Evolutionary conservation across 1,140 invertebrate genomes (phyloP).

Genomic region (Polypedilum pembai): DNA sequence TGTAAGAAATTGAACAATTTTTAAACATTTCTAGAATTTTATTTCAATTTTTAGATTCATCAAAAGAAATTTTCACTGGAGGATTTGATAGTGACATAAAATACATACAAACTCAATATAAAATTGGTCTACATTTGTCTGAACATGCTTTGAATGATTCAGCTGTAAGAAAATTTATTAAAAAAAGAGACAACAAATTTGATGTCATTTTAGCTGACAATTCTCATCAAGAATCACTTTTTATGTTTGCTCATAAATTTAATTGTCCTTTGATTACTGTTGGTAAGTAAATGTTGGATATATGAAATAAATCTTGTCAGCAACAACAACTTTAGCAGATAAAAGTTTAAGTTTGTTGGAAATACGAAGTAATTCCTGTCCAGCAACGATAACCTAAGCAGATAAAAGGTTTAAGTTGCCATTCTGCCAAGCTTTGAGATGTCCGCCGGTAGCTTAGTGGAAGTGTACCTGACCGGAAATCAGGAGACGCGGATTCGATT

Average conservation of each 20-base stretch:
- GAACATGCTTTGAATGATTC: conserved; percentile 40
- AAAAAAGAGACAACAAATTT: conserved; percentile 38
- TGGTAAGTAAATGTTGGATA: too few species aligned
- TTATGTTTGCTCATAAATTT: conserved; percentile 41
- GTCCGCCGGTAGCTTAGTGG: too few species aligned
- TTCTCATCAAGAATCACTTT: conserved; percentile 43
- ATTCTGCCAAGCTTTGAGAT: too few species aligned
- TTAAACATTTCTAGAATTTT: neutral
- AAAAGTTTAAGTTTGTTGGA: too few species aligned
- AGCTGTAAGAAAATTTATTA: conserved; percentile 42
- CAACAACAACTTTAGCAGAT: too few species aligned
- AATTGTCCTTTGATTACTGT: conserved; percentile 40
- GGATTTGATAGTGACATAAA: neutral
- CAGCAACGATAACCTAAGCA: too few species aligned
- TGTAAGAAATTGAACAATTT: neutral
- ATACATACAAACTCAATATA: neutral
- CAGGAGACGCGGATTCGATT: too few species aligned
- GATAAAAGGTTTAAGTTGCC: too few species aligned
- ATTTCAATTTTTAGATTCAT: neutral
- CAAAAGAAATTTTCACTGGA: conserved; percentile 2
- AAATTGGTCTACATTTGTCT: conserved; percentile 37
- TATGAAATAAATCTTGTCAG: too few species aligned
- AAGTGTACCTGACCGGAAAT: too few species aligned
- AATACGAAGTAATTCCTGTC: too few species aligned
- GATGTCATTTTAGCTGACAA: conserved; percentile 44